Conservation (phyloP, 2,888 invertebrate genomes). For the Pandemis corylana region DNA sequence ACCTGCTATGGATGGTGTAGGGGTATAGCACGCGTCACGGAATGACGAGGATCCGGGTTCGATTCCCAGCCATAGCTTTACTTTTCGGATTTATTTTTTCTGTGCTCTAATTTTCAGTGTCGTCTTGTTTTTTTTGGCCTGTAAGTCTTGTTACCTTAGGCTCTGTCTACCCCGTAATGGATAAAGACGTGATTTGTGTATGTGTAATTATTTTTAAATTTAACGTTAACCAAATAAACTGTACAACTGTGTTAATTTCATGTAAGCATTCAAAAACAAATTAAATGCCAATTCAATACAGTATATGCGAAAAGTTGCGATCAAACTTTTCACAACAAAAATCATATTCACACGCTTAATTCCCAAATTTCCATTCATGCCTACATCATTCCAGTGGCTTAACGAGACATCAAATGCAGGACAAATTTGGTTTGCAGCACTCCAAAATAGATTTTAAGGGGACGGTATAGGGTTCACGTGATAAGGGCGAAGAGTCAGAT, state of each 20-base stretch:
- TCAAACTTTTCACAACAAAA: slow-evolving; percentile 24
- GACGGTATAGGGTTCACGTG: slow-evolving; percentile 8
- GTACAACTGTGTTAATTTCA: not conserved
- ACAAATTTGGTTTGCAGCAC: not conserved
- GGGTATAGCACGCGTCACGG: no score
- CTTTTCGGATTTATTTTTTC: no score
- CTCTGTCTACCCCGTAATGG: no score
- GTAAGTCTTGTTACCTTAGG: no score
- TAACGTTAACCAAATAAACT: no score
- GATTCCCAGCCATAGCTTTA: no score
- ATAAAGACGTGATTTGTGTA: no score
- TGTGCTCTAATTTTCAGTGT: no score
- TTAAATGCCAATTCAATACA: not conserved
- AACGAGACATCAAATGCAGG: slow-evolving; percentile 35
- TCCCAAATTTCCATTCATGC: slow-evolving; percentile 35
- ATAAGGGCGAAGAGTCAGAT: slow-evolving; percentile 2
- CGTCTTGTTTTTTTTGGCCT: no score
- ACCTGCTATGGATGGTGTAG: no score
- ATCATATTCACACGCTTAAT: slow-evolving; percentile 27
- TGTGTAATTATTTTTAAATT: no score
- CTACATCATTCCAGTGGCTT: slow-evolving; percentile 36
- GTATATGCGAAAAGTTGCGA: not conserved
- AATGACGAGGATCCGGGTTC: no score
- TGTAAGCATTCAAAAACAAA: not conserved
- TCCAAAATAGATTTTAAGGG: slow-evolving; percentile 8